Evolutionary conservation across 2,113 vertebrate species (phyloP).

Genomic region (Oryzias curvinotus): DNA sequence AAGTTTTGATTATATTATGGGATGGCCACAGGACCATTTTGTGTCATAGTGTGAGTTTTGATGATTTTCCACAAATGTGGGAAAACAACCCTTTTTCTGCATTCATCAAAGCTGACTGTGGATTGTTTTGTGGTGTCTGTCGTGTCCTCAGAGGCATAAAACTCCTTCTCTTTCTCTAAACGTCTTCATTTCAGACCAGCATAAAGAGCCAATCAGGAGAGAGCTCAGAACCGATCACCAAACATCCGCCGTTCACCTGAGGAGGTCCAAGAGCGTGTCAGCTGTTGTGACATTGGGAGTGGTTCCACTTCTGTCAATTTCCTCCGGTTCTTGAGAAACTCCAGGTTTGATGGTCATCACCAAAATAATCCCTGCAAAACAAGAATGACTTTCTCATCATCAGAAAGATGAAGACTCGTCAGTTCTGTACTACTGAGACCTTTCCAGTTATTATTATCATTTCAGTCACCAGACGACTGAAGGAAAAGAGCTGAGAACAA

Average conservation of each 20-base stretch:
- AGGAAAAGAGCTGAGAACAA: neutral
- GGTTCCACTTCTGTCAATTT: slow-evolving; percentile 86
- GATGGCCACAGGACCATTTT: no score
- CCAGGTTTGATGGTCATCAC: slow-evolving; percentile 95
- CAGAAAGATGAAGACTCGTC: neutral
- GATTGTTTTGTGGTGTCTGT: no score
- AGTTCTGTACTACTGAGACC: no score
- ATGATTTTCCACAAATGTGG: no score
- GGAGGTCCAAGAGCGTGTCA: slow-evolving; percentile 92
- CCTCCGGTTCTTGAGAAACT: slow-evolving; percentile 83
- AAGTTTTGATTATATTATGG: no score
- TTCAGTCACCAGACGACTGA: neutral
- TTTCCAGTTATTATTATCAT: neutral
- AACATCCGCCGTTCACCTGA: slow-evolving; percentile 79
- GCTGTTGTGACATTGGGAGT: slow-evolving; percentile 90
- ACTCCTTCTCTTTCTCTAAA: no score
- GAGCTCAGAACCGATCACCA: neutral
- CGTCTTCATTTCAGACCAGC: no score
- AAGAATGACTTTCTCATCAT: neutral
- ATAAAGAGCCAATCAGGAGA: no score
- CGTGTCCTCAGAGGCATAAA: no score
- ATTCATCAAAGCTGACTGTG: no score
- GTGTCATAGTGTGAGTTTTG: no score
- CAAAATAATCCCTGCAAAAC: slow-evolving; percentile 85
- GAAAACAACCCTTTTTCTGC: no score